These are phyloP conservation scores for Melanerpes aurifrons DNA, from an alignment of 2,113 vertebrate genomes.

Conservation along the genomic window DNA sequence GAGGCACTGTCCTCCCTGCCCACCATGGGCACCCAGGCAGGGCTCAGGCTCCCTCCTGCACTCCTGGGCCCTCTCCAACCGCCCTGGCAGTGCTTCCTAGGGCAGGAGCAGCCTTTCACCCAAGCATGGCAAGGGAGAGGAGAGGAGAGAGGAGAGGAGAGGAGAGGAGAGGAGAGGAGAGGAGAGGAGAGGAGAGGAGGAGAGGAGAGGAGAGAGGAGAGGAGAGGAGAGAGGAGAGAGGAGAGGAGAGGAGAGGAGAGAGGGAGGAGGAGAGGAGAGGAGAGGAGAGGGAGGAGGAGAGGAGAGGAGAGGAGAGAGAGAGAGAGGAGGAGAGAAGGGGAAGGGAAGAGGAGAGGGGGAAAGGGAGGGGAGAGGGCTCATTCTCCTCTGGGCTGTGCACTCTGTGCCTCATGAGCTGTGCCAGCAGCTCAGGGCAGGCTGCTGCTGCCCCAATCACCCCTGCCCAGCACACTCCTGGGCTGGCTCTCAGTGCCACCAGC, in stretches of 20 bases:
- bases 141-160: neutral
- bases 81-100: neutral
- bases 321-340: too few relatives aligned
- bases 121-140: neutral
- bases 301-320: too few relatives aligned
- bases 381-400: neutral
- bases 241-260: too few relatives aligned
- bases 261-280: too few relatives aligned
- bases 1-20: neutral
- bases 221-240: too few relatives aligned
- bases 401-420: neutral
- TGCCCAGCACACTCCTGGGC: neutral
- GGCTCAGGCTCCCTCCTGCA: neutral
- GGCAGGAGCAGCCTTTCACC: neutral
- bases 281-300: too few relatives aligned
- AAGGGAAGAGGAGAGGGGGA: too few relatives aligned
- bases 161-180: too few relatives aligned
- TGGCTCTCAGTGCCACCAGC: slow-evolving; percentile 23
- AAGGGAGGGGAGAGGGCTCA: neutral
- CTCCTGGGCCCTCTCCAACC: neutral
- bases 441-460: slow-evolving; percentile 1
- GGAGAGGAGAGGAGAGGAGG: neutral
- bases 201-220: too few relatives aligned
- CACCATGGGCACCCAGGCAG: rapidly evolving
- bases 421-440: neutral